Evolutionary conservation across 1,140 invertebrate genomes (phyloP).

Genomic region (Ptiloglossa arizonensis): DNA sequence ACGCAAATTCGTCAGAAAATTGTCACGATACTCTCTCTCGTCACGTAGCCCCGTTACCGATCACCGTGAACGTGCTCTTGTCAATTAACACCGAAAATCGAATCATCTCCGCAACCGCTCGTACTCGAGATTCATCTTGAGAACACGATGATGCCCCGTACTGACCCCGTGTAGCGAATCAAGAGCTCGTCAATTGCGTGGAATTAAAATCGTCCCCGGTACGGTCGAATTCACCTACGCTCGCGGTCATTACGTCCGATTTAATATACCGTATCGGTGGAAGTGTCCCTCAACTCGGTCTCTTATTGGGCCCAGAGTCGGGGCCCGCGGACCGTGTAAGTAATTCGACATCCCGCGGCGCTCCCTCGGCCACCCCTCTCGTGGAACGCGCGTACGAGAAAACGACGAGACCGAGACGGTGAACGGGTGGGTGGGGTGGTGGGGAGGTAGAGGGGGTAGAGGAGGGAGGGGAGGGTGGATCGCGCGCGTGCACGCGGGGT

Average conservation of each 20-base stretch:
- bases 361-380: conserved; percentile 19
- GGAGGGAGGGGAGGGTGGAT: conserved; percentile 4
- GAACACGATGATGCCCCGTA: no score
- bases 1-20: no score
- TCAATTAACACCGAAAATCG: no score
- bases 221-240: neutral
- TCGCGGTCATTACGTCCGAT: conserved; percentile 39
- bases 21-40: no score
- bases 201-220: neutral
- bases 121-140: no score
- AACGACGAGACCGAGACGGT: no score
- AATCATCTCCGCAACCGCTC: no score
- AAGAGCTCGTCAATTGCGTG: neutral
- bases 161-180: neutral
- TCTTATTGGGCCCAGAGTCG: conserved; percentile 47
- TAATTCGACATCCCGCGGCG: conserved; percentile 52
- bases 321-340: conserved; percentile 26
- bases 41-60: no score
- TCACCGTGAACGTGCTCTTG: no score
- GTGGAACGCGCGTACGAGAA: neutral
- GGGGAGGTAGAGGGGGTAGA: neutral
- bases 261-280: conserved; percentile 46
- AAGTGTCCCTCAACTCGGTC: conserved; percentile 31
- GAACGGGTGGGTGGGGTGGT: neutral
- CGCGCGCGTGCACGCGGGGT: conserved; percentile 57